Conservation (phyloP, 2,888 invertebrate genomes). For the Lepidocyrtoides sp. region DNA sequence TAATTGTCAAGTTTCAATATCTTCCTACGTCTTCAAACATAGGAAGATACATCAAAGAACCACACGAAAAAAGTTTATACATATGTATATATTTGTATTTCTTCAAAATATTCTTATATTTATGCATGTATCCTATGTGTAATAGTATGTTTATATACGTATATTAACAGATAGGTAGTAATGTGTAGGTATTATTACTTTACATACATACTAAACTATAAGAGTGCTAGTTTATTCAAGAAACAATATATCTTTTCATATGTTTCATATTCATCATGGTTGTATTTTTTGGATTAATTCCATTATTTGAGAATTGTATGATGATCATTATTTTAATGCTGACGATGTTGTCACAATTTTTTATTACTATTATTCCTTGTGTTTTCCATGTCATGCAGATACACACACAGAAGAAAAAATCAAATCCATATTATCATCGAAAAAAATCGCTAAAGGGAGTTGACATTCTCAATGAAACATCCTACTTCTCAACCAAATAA, state of each 20-base stretch:
- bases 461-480: neutral
- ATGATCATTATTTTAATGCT: conserved; percentile 42
- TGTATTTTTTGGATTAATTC: conserved; percentile 57
- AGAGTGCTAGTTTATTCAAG: conserved; percentile 10
- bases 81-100: conserved; percentile 9
- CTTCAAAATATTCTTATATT: neutral
- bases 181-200: neutral
- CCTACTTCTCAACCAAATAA: conserved; percentile 92
- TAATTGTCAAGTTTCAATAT: conserved; percentile 10
- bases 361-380: conserved; percentile 50
- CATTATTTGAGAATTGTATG: conserved; percentile 43
- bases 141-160: neutral
- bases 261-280: conserved; percentile 49
- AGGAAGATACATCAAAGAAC: conserved; percentile 8
- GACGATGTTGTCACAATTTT: conserved; percentile 45
- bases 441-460: conserved; percentile 1
- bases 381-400: conserved; percentile 2
- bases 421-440: conserved; percentile 17
- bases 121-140: neutral
- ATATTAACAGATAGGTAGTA: neutral
- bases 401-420: conserved; percentile 2
- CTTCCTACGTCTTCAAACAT: neutral
- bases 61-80: neutral
- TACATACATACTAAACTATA: neutral
- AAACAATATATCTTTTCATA: conserved; percentile 46